Evolutionary conservation across 2,888 invertebrate species (phyloP), one percentile per base, ranked within the genome.

Genomic region (Mythimna vitellina): DNA sequence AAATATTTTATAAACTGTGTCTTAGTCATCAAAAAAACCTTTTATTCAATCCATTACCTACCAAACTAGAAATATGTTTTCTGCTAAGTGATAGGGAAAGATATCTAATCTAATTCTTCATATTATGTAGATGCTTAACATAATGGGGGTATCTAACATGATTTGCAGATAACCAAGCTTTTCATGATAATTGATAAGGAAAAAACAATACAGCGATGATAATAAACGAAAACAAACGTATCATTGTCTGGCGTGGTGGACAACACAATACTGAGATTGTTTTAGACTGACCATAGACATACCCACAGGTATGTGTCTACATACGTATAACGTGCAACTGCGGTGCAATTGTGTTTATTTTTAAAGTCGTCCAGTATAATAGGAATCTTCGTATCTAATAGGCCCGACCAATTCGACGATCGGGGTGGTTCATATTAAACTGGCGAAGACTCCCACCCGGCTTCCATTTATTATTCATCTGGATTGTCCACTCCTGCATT

Each of bases 331-430:
- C 88, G 85, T 92, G 91, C 91, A 91, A 90, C 89, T 92, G 89
- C 89, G 86, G 87, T 91, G 91, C 93, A 93, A 93, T 94, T 93
- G 93, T 89, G 91, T 92, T 93, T 94, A 94, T 95, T 95, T 95
- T 93, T 93, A 92, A 91, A 91, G 85, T 86, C 87, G 88, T 84
- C 93, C 92, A 93, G 89, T 87, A 62, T 86, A 87, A 75, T 82
- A 83, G 81, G 90, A 88, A 80, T 86, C 89, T 78, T 81, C 76
- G 78, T 78, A 81, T 82, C 74, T 74, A 81, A 75, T 82, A 82
- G 74, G 68, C 73, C 72, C 73, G 77, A 81, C 80, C 78, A 70
- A 75, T 78, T 66, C 35, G 71, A 82, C 84, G 86, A 84, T 87
- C 86, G 87, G 89, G 91, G 93, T 89, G 90, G 92, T 76, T 90